Conservation (phyloP, 2,797 vertebrate species). For the Malacoraja senta region DNA sequence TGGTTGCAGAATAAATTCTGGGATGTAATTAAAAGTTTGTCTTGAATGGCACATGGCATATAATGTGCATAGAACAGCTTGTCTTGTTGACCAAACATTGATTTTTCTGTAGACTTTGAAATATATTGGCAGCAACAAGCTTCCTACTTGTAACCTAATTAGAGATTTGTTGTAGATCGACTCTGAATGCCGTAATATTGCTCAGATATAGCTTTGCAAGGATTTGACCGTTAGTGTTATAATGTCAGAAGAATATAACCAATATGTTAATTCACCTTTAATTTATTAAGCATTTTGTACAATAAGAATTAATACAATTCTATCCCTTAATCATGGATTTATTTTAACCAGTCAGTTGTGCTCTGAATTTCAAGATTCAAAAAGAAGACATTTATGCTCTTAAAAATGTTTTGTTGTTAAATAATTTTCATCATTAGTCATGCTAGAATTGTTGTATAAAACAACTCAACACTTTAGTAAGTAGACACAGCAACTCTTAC, state of each 20-base stretch:
- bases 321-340: not conserved
- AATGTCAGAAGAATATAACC: not conserved
- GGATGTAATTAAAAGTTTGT: not conserved
- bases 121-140: slow-evolving; percentile 32
- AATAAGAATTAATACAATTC: not conserved
- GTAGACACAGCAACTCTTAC: not conserved
- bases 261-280: not conserved
- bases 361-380: not conserved
- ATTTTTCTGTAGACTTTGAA: slow-evolving; percentile 33
- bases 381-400: not conserved
- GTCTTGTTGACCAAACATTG: slow-evolving; percentile 28
- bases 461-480: not conserved
- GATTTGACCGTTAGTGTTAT: not conserved
- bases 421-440: not conserved
- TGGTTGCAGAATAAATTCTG: not conserved
- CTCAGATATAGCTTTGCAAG: not conserved
- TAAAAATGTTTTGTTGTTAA: not conserved
- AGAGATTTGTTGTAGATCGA: slow-evolving; percentile 22
- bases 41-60: not conserved
- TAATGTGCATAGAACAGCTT: slow-evolving; percentile 9
- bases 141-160: slow-evolving; percentile 26
- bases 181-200: not conserved
- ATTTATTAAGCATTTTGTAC: not conserved
- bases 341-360: not conserved
- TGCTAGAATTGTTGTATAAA: not conserved